Evolutionary conservation across 2,888 invertebrate genomes (phyloP), one percentile per base, ranked within the genome.

Genomic region (Perizoma affinitatum): DNA sequence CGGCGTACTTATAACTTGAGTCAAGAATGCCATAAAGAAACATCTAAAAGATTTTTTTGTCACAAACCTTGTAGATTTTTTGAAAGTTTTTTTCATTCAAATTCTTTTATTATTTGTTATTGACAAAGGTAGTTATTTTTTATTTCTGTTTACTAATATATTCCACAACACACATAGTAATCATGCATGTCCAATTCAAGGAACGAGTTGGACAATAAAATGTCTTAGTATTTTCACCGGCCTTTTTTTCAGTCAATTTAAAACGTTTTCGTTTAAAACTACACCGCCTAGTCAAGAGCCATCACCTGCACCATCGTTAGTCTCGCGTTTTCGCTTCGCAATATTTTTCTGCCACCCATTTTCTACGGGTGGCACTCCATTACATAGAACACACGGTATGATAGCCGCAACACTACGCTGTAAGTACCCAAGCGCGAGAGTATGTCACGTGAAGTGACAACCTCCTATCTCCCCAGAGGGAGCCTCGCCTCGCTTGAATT

Each of bases 361-460:
- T 74, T 73, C 74, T 74, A 71, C 68, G 74, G 75, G 22, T 22
- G 22, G 75, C 73, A 79, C 81, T 84, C 82, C 80, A 84, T 87
- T 87, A 88, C 79, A 70, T 75, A 80, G 80, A 81, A 79, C 79
- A 82, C 76, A 76, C 82, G 79, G 80, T 69, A 67, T 67, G 73
- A 73, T 80, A 75, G 74, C 83, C 81, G 73, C 81, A 79, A 78
- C 79, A 79, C 78, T 80, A 81, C 74, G 77, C 71, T 73, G 78
- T 84, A 85, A 86, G 84, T 82, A 84, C 83, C 76, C 82, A 58
- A 63, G 74, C 80, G 79, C 83, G 86, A 79, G 87, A 89, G 88
- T 87, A 87, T 88, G 89, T 89, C 88, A 87, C 84, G 76, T 82
- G 85, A 82, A 79, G 79, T 72, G 71, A 75, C 82, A 72, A 76